These are phyloP conservation scores for Thunnus maccoyii DNA, from an alignment of 2,113 vertebrate species.

Conservation along the genomic window DNA sequence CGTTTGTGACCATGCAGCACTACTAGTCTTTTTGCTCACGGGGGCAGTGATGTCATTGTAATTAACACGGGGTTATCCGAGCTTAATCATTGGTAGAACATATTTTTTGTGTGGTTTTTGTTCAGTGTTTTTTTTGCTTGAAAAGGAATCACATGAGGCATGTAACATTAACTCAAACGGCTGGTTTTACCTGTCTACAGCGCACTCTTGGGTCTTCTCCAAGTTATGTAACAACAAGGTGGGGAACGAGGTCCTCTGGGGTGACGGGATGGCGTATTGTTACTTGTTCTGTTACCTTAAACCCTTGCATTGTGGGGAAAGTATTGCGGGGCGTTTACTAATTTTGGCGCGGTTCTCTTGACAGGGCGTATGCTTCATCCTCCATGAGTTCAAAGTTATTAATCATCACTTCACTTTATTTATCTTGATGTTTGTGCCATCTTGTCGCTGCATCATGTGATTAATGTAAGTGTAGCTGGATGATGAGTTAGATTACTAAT, in stretches of 20 bases:
- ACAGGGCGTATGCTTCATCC: not conserved
- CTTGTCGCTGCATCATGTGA: not conserved
- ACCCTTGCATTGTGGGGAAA: not conserved
- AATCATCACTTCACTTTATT: not conserved
- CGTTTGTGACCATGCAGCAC: not conserved
- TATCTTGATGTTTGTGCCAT: not conserved
- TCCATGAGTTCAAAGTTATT: not conserved
- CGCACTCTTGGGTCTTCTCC: conserved; percentile 41
- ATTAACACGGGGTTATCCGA: conserved; percentile 14
- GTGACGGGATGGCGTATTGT: conserved; percentile 12
- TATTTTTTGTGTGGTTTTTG: not conserved
- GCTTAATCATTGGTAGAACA: conserved; percentile 21
- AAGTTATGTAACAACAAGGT: conserved; percentile 39
- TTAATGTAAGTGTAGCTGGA: not conserved
- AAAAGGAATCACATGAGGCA: not conserved
- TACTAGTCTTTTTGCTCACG: conserved; percentile 4
- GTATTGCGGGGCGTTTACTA: not conserved
- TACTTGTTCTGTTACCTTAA: not conserved
- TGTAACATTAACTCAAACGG: conserved; percentile 21
- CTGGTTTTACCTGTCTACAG: conserved; percentile 11
- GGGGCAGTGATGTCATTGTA: conserved; percentile 14
- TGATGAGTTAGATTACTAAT: not conserved
- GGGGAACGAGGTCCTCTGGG: conserved; percentile 11
- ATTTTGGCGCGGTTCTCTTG: conserved; percentile 1
- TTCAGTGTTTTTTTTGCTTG: conserved; percentile 22